Percentiles rank a stretch among this genome's conserved stretches.
phyloP scores from a whole-genome alignment of 2,113 vertebrate species.

The Nothoprocta pentlandii region DNA sequence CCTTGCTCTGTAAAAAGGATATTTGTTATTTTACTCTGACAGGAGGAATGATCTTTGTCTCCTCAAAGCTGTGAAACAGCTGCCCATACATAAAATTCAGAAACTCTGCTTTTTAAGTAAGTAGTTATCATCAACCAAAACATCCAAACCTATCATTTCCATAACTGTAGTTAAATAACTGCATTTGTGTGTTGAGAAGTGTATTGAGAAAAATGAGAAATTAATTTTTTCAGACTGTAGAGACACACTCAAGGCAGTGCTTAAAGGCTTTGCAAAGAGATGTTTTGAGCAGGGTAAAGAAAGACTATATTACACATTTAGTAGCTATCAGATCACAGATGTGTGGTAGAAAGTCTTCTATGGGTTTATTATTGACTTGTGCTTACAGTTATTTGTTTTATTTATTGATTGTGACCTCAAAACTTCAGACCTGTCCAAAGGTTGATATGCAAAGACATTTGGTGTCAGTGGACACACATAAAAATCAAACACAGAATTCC shows the following conservation, averaged over 20 bases:
- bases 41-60: not conserved
- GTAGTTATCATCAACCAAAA: not conserved
- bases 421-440: not conserved
- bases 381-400: not conserved
- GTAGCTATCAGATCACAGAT: not conserved
- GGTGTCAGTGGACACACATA: not conserved
- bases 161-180: not conserved
- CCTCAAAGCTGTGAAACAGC: not conserved
- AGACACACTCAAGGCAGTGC: not conserved
- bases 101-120: not conserved
- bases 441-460: not conserved
- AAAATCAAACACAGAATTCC: not conserved
- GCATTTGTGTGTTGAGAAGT: not conserved
- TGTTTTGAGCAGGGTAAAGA: not conserved
- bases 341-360: not conserved
- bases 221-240: not conserved
- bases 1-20: not conserved
- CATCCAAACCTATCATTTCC: not conserved
- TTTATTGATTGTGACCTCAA: not conserved
- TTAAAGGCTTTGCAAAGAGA: not conserved
- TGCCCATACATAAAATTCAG: not conserved
- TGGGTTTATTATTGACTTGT: not conserved
- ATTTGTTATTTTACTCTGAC: not conserved
- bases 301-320: not conserved
- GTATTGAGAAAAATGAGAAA: not conserved